Base-by-base conservation (phyloP, 2,888 invertebrate species). In the Charanyca ferruginea region DNA sequence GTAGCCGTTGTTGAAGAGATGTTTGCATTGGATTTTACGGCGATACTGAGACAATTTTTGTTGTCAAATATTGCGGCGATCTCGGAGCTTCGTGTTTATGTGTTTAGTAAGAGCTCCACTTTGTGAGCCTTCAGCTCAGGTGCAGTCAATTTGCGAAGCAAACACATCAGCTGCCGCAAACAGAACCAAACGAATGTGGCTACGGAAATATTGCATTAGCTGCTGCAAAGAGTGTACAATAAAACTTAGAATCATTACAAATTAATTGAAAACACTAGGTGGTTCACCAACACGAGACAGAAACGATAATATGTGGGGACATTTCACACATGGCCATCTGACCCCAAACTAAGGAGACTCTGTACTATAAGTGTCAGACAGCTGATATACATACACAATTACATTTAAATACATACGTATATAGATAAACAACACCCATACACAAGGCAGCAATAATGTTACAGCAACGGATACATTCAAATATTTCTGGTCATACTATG, bases 21-120 rank as follows among this genome's bases (percentile, higher is more conserved):
- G 83, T 89, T 90, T 88, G 83, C 79, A 83, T 84, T 86, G 83
- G 80, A 87, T 89, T 90, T 88, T 82, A 87, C 84, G 83, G 79
- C 73, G 81, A 84, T 84, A 83, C 82, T 78, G 83, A 83, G 86
- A 89, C 87, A 86, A 87, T 88, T 87, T 89, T 79, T 77, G 80
- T 7, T 64, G 83, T 83, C 84, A 87, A 85, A 89, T 84, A 87
- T 83, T 81, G 74, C 68, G 61, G 61, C 52, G 79, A 77, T 66
- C 77, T 74, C 66, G 66, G 71, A 66, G 65, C 53, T 45, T 57
- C 71, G 68, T 75, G 77, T 82, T 80, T 80, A 76, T 73, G 73
- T 80, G 73, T 70, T 80, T 49, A 69, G 71, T 66, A 55, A 71
- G 62, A 75, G 75, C 63, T 62, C 47, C 48, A 59, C 62, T 59